Conservation (phyloP, 1,140 invertebrate genomes). For the Drosophila insularis region DNA sequence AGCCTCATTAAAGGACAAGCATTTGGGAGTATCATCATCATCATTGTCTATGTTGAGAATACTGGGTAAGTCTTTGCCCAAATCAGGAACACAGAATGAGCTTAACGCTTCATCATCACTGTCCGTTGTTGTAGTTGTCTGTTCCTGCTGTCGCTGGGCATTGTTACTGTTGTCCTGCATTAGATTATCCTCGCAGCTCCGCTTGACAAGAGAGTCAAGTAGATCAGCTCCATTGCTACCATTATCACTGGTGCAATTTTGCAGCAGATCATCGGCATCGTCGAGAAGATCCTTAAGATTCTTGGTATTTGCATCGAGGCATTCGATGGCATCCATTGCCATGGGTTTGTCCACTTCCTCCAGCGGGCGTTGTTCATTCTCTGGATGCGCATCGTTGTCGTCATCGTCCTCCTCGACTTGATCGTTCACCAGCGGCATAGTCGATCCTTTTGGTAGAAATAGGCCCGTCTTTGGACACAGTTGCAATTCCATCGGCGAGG, state of each 20-base stretch:
- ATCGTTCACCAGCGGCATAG: background rate
- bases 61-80: slow-evolving; percentile 74
- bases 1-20: slow-evolving; percentile 80
- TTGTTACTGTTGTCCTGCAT: slow-evolving; percentile 33
- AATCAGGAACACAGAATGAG: slow-evolving; percentile 83
- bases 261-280: slow-evolving; percentile 82
- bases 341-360: slow-evolving; percentile 7
- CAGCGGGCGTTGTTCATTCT: background rate
- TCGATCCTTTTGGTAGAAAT: slow-evolving; percentile 58
- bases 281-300: slow-evolving; percentile 80
- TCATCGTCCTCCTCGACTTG: background rate
- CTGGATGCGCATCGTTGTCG: slow-evolving; percentile 14
- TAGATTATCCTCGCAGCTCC: slow-evolving; percentile 85
- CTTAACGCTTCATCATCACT: slow-evolving; percentile 26
- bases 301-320: slow-evolving; percentile 70
- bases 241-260: slow-evolving; percentile 84
- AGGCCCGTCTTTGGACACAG: slow-evolving; percentile 76
- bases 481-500: slow-evolving; percentile 66
- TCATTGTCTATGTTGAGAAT: slow-evolving; percentile 82
- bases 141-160: slow-evolving; percentile 34
- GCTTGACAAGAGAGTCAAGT: slow-evolving; percentile 85
- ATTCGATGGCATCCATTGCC: slow-evolving; percentile 15
- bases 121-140: slow-evolving; percentile 3
- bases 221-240: slow-evolving; percentile 82
- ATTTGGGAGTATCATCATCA: slow-evolving; percentile 82